These are phyloP conservation scores for Epizoanthus stellaris DNA, from an alignment of 92 coral and sea anemone genomes.

Conservation along the genomic window DNA sequence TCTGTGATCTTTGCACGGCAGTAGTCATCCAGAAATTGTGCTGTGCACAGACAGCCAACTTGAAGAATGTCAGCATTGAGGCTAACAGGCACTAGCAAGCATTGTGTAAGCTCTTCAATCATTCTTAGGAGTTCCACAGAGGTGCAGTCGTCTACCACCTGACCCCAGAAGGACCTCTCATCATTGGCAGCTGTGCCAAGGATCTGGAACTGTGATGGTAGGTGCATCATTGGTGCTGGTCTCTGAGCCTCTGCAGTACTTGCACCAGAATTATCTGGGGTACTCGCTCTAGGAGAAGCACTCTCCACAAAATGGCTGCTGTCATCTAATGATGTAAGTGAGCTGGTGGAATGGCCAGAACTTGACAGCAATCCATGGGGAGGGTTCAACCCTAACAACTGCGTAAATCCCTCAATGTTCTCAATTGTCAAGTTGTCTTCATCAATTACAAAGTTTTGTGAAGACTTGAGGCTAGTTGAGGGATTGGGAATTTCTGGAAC, in stretches of 20 bases:
- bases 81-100: conserved; percentile 14
- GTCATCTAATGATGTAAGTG: conserved; percentile 25
- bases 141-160: conserved; percentile 27
- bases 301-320: not conserved
- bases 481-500: not conserved
- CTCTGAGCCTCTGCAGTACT: not conserved
- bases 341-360: conserved; percentile 34
- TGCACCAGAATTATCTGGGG: not conserved
- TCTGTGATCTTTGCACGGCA: conserved; percentile 46
- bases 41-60: conserved; percentile 29
- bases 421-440: conserved; percentile 53
- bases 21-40: conserved; percentile 24
- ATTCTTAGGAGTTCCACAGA: conserved; percentile 21
- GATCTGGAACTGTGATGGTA: conserved; percentile 5
- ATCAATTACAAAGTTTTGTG: conserved; percentile 7
- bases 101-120: conserved; percentile 41
- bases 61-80: not conserved
- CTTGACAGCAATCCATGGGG: not conserved
- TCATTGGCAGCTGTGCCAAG: conserved; percentile 41
- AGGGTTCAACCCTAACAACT: conserved; percentile 52
- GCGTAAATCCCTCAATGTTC: conserved; percentile 66
- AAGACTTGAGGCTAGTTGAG: not conserved
- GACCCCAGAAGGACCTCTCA: conserved; percentile 58
- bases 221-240: not conserved
- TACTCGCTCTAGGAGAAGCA: not conserved